phyloP scores from a whole-genome alignment of 1,140 invertebrate species.

The Zeugodacus cucurbitae region DNA sequence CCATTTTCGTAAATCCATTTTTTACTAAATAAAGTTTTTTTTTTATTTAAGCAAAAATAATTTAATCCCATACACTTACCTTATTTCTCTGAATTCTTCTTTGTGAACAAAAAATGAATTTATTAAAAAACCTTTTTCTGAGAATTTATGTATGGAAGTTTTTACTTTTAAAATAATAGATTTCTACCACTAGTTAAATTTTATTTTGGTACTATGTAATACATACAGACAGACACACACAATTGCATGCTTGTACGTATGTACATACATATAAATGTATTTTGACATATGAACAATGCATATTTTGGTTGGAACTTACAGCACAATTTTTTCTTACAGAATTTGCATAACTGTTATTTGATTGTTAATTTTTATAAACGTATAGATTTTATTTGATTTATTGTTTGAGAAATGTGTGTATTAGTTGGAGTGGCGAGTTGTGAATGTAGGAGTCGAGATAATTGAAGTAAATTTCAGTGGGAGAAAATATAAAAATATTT shows the following conservation, averaged over 20 bases:
- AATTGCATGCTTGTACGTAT: neutral
- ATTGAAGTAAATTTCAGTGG: too few species aligned
- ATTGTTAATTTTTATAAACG: neutral
- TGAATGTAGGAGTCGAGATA: neutral
- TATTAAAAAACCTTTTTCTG: neutral
- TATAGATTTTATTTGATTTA: constrained; percentile 15
- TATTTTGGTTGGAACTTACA: constrained; percentile 10
- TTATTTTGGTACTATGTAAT: neutral
- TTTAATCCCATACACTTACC: neutral
- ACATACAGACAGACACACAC: neutral
- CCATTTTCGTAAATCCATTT: too few species aligned
- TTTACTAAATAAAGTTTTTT: too few species aligned
- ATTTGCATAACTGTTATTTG: constrained; percentile 9
- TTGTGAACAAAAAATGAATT: neutral
- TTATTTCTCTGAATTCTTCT: neutral
- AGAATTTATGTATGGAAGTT: constrained; percentile 31
- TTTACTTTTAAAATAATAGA: constrained; percentile 28
- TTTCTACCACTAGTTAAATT: constrained; percentile 18
- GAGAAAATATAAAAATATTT: too few species aligned
- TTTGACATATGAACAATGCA: neutral
- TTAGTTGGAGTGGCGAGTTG: neutral
- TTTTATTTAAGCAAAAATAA: too few species aligned
- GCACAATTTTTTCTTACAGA: constrained; percentile 30
- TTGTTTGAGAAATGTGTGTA: neutral
- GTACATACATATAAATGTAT: neutral